Evolutionary conservation across 2,888 invertebrate species (phyloP).

Genomic region (Lysandra bellargus): DNA sequence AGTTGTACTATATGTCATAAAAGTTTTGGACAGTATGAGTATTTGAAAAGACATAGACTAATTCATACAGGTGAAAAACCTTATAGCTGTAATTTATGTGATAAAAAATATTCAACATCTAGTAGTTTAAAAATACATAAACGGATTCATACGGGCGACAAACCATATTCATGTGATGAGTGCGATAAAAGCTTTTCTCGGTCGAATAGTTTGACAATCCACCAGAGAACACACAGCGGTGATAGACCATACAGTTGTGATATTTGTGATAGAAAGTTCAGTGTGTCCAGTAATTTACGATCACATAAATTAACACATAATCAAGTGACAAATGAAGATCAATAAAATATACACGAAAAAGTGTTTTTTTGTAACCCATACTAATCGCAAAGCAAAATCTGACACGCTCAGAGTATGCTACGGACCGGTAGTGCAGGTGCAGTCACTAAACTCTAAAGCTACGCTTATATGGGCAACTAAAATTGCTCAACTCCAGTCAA

Average conservation of each 20-base stretch:
- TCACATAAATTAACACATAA: slow-evolving; percentile 6
- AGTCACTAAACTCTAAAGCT: too few relatives aligned
- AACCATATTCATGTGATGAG: slow-evolving; percentile 18
- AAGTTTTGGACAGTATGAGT: not conserved
- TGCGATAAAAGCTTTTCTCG: slow-evolving; percentile 16
- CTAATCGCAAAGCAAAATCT: not conserved
- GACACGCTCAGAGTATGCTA: too few relatives aligned
- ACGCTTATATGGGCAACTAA: too few relatives aligned
- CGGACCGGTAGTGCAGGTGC: too few relatives aligned
- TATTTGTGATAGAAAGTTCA: slow-evolving; percentile 29
- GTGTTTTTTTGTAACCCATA: not conserved
- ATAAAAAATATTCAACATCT: not conserved
- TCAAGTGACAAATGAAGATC: not conserved
- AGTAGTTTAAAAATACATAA: slow-evolving; percentile 18
- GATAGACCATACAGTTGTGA: slow-evolving; percentile 23
- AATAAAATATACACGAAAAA: not conserved
- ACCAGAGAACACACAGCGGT: slow-evolving; percentile 9
- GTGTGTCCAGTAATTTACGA: not conserved
- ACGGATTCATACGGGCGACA: not conserved
- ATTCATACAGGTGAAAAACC: not conserved
- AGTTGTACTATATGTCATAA: slow-evolving; percentile 20
- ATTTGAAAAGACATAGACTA: slow-evolving; percentile 8
- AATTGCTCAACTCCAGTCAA: too few relatives aligned
- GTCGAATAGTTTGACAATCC: not conserved
- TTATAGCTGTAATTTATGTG: not conserved